phyloP scores from a whole-genome alignment of 2,888 invertebrate genomes.

The Philopedon plagiatum region DNA sequence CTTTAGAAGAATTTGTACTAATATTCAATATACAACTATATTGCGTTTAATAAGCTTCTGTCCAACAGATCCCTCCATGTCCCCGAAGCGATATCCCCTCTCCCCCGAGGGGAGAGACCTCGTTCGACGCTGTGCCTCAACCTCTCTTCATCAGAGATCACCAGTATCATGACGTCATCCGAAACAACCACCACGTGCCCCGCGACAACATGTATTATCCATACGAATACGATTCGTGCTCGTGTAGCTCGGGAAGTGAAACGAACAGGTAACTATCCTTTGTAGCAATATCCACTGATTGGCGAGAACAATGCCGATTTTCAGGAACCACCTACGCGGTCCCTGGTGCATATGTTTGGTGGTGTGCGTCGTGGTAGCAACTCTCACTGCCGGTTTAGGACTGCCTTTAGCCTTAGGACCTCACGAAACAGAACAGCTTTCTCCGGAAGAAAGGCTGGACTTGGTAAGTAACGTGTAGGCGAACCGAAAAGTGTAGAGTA shows the following conservation, averaged over 20 bases:
- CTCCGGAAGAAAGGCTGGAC: constrained; percentile 74
- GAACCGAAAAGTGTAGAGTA: neutral
- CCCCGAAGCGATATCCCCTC: constrained; percentile 57
- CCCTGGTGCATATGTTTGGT: constrained; percentile 74
- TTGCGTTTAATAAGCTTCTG: no score
- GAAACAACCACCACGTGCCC: constrained; percentile 56
- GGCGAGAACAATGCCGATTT: no score
- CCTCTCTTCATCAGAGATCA: constrained; percentile 38
- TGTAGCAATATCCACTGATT: no score
- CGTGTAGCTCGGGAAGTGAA: constrained; percentile 70
- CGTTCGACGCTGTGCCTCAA: constrained; percentile 56
- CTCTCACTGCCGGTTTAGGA: constrained; percentile 73
- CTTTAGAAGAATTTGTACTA: no score
- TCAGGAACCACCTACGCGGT: constrained; percentile 65
- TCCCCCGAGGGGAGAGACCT: constrained; percentile 61
- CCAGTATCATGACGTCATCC: constrained; percentile 54
- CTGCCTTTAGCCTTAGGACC: constrained; percentile 71
- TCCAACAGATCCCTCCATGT: constrained; percentile 62
- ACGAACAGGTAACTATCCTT: constrained; percentile 63
- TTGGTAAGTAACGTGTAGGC: constrained; percentile 67
- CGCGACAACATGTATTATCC: constrained; percentile 58
- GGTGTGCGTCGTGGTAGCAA: constrained; percentile 74
- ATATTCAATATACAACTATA: no score
- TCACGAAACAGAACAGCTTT: constrained; percentile 58
- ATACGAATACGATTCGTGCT: constrained; percentile 62